Base-by-base conservation (phyloP, 92 coral and sea anemone genomes). In the Zoanthus sociatus region DNA sequence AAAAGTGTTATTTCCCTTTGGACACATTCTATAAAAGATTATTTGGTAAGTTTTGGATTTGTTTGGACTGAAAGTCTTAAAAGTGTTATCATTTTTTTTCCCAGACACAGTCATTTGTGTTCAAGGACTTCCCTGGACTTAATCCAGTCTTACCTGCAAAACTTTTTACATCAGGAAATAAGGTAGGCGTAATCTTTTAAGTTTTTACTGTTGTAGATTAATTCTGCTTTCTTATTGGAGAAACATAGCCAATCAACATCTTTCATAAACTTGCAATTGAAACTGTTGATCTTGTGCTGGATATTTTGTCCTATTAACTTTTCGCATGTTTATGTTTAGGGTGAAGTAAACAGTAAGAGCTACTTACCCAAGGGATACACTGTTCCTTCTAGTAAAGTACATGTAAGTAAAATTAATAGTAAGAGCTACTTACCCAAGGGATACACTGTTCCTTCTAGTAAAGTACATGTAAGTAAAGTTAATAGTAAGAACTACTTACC, bases 341-440 rank as follows among this genome's bases (percentile, higher is more conserved):
- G 18, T 66, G 73, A 81, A 81, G 26, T 7, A 16, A 96, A 96
- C 94, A 90, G 87, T 54, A 93, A 90, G 78, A 90, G 85, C 46
- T 96, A 96, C 78, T 91, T 96, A 21, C 99, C 99, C 9, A 87
- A 91, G 44, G 96, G 96, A n/a, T 96, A 95, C 55, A 53, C 78
- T 11, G 86, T 94, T 79, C 71, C 91, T 47, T 76, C 96, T 6
- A 86, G 82, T 21, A 96, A 93, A 97, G 95, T 93, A 83, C 78
- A 14, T 63, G 44, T 21, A 46, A 48, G 74, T 66, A 44, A 42
- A 66, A 74, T 1, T 50, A 33, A 73, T 37, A 90, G 87, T 54
- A 93, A 90, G 78, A 90, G 85, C 46, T 96, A 96, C 78, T 91
- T 96, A 21, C 99, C 99, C 6, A 87, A 91, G 44, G 96, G 96